Evolutionary conservation across 2,113 vertebrate species (phyloP).

Genomic region (cat (Felis catus)): DNA sequence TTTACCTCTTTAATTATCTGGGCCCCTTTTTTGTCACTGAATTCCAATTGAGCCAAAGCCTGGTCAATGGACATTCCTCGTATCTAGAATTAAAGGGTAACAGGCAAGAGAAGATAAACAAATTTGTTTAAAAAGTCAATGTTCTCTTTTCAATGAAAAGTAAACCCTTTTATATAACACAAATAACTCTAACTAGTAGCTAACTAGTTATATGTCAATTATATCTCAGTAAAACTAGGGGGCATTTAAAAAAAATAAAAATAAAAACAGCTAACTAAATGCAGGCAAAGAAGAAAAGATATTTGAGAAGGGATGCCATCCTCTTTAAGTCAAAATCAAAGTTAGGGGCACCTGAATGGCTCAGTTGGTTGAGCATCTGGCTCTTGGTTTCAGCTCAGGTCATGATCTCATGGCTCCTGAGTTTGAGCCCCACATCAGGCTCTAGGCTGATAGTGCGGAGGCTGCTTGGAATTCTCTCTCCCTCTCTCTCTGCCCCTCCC

Average conservation of each 20-base stretch:
- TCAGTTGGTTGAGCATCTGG: too few relatives aligned
- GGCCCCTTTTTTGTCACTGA: slow-evolving; percentile 97
- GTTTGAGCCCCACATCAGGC: too few relatives aligned
- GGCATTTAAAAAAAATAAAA: not conserved
- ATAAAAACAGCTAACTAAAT: slow-evolving; percentile 26
- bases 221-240: not conserved
- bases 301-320: not conserved
- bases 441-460: too few relatives aligned
- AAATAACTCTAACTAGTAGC: not conserved
- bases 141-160: not conserved
- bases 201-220: not conserved
- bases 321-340: not conserved
- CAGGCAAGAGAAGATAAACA: slow-evolving; percentile 12
- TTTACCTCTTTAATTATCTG: slow-evolving; percentile 94
- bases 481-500: too few relatives aligned
- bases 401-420: too few relatives aligned
- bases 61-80: slow-evolving; percentile 95
- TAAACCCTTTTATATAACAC: not conserved
- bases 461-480: too few relatives aligned
- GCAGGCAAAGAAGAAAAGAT: not conserved
- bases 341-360: too few relatives aligned
- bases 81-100: slow-evolving; percentile 86
- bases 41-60: slow-evolving; percentile 94
- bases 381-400: too few relatives aligned
- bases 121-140: slow-evolving; percentile 33